Base-by-base conservation (phyloP, 2,797 vertebrate genomes). In the Sebastes nivosus region DNA sequence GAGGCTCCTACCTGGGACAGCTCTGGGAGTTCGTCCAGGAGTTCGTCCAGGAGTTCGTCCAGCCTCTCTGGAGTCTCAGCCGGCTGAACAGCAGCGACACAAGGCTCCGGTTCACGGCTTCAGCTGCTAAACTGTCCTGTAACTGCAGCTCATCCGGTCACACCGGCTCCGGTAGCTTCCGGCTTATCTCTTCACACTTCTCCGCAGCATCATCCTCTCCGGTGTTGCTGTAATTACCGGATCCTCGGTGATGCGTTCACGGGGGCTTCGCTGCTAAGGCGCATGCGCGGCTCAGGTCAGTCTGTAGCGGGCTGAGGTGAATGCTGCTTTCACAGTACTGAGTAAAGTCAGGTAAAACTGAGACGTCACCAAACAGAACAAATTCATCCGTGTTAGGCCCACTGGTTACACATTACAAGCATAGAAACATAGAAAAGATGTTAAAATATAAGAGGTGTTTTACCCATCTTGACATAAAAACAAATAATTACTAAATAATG, bases 1-100 rank as follows among this genome's bases (percentile, higher is more conserved):
- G 30, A 32, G 72, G 16, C 54, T 85, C 93, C 80, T 93, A 93
- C 95, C 94, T 90, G 79, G 84, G 88, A 86, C 87, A 89, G 92
- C 88, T 90, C 85, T 14, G 12, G 38, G 38, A 42, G 38, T 42
- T 42, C 14, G 38, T 42, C 36, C 36, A 38, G 36, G 67, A 34
- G 34, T 34, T 34, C 32, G 32, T 34, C 34, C 38, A 42, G 38
- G 38, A 42, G 38, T 42, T 42, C 14, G 14, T 42, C 36, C 36
- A 38, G 36, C 36, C 75, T 81, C 83, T 85, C 61, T 27, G 55
- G 71, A 68, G n/a, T 42, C 67, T 59, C 29, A 24, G 70, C 55
- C 71, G 52, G 20, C 3, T 34, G 13, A 67, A 60, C 8, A 20
- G 1, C 60, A 55, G 50, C 46, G 12, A 59, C 74, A 38, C 34